phyloP scores from a whole-genome alignment of 2,888 invertebrate species.

The Lymantria dispar region DNA sequence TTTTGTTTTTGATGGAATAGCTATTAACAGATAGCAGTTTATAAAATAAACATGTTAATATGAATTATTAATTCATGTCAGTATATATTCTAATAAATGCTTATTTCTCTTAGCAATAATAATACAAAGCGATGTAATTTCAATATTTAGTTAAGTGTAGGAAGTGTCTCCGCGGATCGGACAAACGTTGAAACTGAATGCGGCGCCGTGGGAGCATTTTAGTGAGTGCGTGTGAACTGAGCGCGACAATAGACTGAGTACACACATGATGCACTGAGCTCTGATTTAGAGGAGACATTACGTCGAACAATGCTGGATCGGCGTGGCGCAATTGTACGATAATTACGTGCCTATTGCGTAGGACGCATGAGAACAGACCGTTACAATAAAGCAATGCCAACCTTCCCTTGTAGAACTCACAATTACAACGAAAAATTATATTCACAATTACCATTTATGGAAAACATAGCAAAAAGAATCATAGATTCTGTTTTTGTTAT shows the following conservation, averaged over 20 bases:
- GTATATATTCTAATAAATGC: neutral
- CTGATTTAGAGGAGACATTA: constrained; percentile 77
- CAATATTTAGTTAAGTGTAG: constrained; percentile 19
- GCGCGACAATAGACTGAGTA: constrained; percentile 62
- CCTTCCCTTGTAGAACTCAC: constrained; percentile 20
- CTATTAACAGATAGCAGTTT: too few relatives aligned
- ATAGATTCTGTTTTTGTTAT: too few relatives aligned
- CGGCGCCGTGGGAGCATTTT: constrained; percentile 69
- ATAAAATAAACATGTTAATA: too few relatives aligned
- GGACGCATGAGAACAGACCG: constrained; percentile 66
- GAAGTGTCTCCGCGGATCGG: constrained; percentile 38
- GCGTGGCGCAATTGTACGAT: constrained; percentile 63
- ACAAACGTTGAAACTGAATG: constrained; percentile 31
- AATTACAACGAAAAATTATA: neutral
- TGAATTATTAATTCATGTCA: neutral
- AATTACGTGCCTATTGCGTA: constrained; percentile 68
- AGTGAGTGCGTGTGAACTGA: constrained; percentile 74
- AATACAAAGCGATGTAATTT: constrained; percentile 9
- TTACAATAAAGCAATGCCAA: constrained; percentile 15
- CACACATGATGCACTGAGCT: constrained; percentile 61
- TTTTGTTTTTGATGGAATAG: too few relatives aligned
- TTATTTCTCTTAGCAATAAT: constrained; percentile 3
- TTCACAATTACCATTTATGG: too few relatives aligned
- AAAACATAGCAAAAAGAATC: too few relatives aligned
- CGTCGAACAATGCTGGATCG: constrained; percentile 69